Percentiles rank a stretch among this genome's conserved stretches.
These are phyloP conservation scores for Portevinia maculata DNA, from an alignment of 2,888 invertebrate species.

Conservation along the genomic window DNA sequence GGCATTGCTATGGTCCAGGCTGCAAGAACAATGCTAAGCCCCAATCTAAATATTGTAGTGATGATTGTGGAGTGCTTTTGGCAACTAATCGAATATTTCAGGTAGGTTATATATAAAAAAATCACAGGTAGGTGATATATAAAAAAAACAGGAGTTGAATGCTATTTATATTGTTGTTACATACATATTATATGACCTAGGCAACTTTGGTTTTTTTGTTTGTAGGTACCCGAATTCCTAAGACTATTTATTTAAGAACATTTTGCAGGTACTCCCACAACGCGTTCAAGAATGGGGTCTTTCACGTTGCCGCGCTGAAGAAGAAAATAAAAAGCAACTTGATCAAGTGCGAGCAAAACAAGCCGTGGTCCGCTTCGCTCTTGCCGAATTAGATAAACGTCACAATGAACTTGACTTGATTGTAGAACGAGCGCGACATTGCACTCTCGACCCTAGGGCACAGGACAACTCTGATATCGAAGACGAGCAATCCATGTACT, in stretches of 20 bases:
- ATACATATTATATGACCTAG: background rate
- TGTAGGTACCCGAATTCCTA: no score
- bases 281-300: conserved; percentile 97
- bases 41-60: conserved; percentile 96
- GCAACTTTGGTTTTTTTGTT: no score
- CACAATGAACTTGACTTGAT: conserved; percentile 91
- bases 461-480: conserved; percentile 86
- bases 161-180: no score
- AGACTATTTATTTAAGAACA: background rate
- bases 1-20: conserved; percentile 96
- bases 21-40: conserved; percentile 91
- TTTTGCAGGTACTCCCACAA: conserved; percentile 88
- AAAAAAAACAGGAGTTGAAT: no score
- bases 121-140: no score
- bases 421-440: conserved; percentile 90
- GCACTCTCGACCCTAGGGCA: conserved; percentile 86
- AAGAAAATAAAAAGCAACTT: conserved; percentile 88
- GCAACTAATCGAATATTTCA: conserved; percentile 93
- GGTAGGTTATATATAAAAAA: conserved; percentile 42
- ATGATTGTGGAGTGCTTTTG: conserved; percentile 94
- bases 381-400: conserved; percentile 91
- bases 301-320: conserved; percentile 93
- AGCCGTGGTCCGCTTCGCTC: conserved; percentile 89
- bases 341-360: conserved; percentile 91
- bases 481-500: conserved; percentile 92